Evolutionary conservation across 2,888 invertebrate genomes (phyloP).

Genomic region (Lathronympha strigana): DNA sequence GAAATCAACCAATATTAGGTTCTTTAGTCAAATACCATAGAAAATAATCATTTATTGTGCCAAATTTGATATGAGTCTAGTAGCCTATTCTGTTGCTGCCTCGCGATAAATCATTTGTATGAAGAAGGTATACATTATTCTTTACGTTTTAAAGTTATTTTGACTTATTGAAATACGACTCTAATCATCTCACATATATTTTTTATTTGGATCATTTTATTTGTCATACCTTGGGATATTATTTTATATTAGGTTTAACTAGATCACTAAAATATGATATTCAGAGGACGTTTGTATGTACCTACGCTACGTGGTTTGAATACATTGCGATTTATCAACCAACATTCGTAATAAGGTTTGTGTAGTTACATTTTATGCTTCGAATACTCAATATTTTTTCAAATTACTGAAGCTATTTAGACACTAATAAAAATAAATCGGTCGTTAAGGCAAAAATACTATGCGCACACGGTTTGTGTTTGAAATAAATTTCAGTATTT

Average conservation of each 20-base stretch:
- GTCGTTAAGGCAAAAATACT: not conserved
- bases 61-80: too few species aligned
- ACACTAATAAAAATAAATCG: not conserved
- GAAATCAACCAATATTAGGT: too few species aligned
- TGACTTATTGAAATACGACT: too few species aligned
- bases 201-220: too few species aligned
- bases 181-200: too few species aligned
- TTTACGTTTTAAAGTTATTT: too few species aligned
- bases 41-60: too few species aligned
- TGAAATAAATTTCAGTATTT: not conserved
- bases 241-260: not conserved
- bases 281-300: not conserved
- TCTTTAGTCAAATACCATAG: too few species aligned
- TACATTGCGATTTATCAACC: not conserved
- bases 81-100: too few species aligned
- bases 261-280: not conserved
- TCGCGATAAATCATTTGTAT: too few species aligned
- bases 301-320: not conserved
- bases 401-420: conserved; percentile 4
- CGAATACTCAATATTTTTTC: not conserved
- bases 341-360: not conserved
- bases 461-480: too few species aligned
- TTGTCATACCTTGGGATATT: not conserved
- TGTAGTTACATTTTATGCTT: not conserved
- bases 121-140: too few species aligned